Evolutionary conservation across 2,888 invertebrate species (phyloP).

Genomic region (Malacosoma neustria): DNA sequence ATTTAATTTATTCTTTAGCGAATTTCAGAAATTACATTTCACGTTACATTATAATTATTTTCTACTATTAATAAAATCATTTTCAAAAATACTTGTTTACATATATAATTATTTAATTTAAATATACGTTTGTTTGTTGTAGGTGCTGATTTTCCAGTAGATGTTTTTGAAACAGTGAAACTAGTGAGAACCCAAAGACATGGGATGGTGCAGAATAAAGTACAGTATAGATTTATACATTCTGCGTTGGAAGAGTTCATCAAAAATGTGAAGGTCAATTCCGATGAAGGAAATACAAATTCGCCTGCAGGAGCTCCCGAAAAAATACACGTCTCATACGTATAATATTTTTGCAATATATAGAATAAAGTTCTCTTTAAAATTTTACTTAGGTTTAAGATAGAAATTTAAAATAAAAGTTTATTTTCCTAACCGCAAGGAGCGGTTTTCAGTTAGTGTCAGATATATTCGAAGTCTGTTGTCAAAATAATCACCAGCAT

Average conservation of each 20-base stretch:
- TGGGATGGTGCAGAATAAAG: constrained; percentile 99
- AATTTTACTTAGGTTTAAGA: too few relatives aligned
- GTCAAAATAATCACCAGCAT: too few relatives aligned
- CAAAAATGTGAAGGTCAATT: constrained; percentile 25
- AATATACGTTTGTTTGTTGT: constrained; percentile 11
- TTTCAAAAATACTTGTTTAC: not conserved
- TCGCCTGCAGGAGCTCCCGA: not conserved
- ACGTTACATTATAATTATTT: not conserved
- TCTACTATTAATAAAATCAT: not conserved
- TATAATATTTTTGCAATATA: too few relatives aligned
- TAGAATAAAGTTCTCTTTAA: too few relatives aligned
- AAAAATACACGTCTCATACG: too few relatives aligned
- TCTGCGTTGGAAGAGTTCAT: constrained; percentile 93
- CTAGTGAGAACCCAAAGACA: constrained; percentile 94
- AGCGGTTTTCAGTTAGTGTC: too few relatives aligned
- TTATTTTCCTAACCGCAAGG: too few relatives aligned
- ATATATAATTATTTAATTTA: not conserved
- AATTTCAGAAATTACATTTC: not conserved
- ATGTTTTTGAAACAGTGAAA: constrained; percentile 95
- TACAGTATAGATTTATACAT: constrained; percentile 98
- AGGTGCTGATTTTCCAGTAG: constrained; percentile 94
- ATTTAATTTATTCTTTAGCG: not conserved
- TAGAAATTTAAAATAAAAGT: too few relatives aligned
- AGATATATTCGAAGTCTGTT: too few relatives aligned
- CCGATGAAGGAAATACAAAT: too few relatives aligned